Evolutionary conservation across 1,140 invertebrate genomes (phyloP).

Genomic region (Rhagoletis pomonella): DNA sequence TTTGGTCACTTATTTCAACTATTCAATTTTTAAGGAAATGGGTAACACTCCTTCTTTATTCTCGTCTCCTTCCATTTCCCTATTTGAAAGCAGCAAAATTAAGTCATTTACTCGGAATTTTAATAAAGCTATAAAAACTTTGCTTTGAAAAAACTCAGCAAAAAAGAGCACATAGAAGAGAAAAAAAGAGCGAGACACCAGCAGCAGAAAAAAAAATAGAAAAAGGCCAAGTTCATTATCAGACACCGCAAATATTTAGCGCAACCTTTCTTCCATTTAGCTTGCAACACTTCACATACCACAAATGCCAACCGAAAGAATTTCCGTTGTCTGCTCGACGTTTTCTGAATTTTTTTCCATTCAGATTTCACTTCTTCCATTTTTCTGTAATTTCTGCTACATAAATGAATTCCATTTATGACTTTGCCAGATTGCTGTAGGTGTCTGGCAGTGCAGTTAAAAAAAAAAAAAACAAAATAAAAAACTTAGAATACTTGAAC

Average conservation of each 20-base stretch:
- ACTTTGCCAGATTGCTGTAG: not conserved
- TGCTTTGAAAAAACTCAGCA: no score
- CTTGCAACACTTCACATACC: not conserved
- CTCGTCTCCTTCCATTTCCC: no score
- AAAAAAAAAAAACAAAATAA: not conserved
- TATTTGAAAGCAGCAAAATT: no score
- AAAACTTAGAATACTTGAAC: not conserved
- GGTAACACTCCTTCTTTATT: no score
- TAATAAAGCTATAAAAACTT: no score
- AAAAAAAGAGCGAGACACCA: no score
- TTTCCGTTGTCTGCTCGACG: not conserved
- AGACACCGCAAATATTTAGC: not conserved
- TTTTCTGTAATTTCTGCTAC: not conserved
- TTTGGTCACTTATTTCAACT: not conserved
- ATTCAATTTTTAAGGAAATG: not conserved
- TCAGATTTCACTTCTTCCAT: not conserved
- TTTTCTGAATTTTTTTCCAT: not conserved
- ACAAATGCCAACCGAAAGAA: not conserved
- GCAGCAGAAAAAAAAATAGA: no score
- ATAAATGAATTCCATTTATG: not conserved
- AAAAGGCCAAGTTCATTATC: conserved; percentile 22
- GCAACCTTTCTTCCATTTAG: not conserved
- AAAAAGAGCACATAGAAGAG: no score
- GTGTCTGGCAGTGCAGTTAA: not conserved
- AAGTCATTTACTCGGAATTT: no score